Base-by-base conservation (phyloP, 2,888 invertebrate species). In the Diadegma fenestrale region DNA sequence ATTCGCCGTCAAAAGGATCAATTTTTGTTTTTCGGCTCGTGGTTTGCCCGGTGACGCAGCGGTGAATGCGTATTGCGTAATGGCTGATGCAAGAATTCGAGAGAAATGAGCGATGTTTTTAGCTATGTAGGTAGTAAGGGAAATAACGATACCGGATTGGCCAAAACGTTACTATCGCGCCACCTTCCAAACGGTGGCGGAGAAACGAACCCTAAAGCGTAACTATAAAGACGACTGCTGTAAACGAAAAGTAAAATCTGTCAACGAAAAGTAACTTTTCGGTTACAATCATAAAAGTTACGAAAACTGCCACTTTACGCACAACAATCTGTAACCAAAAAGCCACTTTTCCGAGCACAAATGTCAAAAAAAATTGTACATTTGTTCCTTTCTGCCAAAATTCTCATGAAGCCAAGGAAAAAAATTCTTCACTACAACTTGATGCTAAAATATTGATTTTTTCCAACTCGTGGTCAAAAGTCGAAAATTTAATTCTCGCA, bases 11-110 rank as follows among this genome's bases (percentile, higher is more conserved):
- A 30, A 33, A 58, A 37, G 14, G 66, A 77, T 30, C 51, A 41
- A n/a, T 19, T 12, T 68, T 54, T 80, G n/a, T 78, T 66, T 80
- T 72, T 66, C 26, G 33, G 45, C 85, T 87, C 88, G 89, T 86
- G 90, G 91, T 92, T 90, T 92, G 91, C 92, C 90, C 89, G 78
- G 91, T 91, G 90, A 91, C 90, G 86, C 88, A 87, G 86, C n/a
- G 51, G 19, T 51, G 54, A 22, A 54, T 54, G 22, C 54, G 22
- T 54, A 54, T 10, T 54, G 10, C 54, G 7, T 22, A 22, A 22
- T 54, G 22, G 22, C 19, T 22, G 54, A 22, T 22, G 54, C 54
- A 22, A n/a, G 5, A 4, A 54, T 8, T 54, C 8, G 10, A 54
- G 22, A 54, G n/a, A 2, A 54, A 22, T 54, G 54, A 54, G 6